Evolutionary conservation across 2,797 vertebrate species (phyloP), one percentile per base, ranked within the genome.

Genomic region (Cryptoprocta ferox): DNA sequence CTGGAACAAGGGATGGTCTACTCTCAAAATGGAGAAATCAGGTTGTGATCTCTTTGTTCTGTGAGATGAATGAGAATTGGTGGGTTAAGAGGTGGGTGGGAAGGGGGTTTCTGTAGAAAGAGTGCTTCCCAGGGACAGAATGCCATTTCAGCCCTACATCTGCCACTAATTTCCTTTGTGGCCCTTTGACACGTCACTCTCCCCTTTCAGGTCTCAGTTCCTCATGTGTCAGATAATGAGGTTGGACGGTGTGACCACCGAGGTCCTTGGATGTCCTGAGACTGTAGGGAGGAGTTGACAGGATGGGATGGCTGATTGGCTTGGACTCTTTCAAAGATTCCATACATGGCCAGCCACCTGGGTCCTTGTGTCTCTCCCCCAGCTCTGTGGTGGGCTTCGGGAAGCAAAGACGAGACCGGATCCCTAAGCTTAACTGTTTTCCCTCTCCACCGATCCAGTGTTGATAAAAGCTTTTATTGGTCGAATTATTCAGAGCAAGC

Each of bases 281-380:
- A 56, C 14, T 8, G 3, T 53, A 19, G 5, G 8, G 13, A 9
- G 28, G 45, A 14, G 16, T 50, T 66, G 9, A 32, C 16, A 24
- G 83, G 48, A 63, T 28, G 15, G 15, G 45, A 26, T 4, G 3
- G 37, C 18, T 37, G 19, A 66, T n/a, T 65, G 68, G 45, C 16
- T 56, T 14, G 19, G 16, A 45, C 35, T 89, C 39, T 59, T 66
- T 4, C 48, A 12, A 45, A 32, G 11, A 50, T 37, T 66, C 30
- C 1, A 6, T 30, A 45, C 0, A 0, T n/a, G n/a, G n/a, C 76
- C 24, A 45, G 9, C 9, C 6, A 1, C 32, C 24, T 2, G 7
- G 5, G 14, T 45, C 6, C 21, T n/a, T 59, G 21, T 71, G 89
- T 45, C 35, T 80, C 28, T 95, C 35, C 61, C 13, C 4, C 32